Evolutionary conservation across 1,140 invertebrate species (phyloP).

Genomic region (Ladona fulva): DNA sequence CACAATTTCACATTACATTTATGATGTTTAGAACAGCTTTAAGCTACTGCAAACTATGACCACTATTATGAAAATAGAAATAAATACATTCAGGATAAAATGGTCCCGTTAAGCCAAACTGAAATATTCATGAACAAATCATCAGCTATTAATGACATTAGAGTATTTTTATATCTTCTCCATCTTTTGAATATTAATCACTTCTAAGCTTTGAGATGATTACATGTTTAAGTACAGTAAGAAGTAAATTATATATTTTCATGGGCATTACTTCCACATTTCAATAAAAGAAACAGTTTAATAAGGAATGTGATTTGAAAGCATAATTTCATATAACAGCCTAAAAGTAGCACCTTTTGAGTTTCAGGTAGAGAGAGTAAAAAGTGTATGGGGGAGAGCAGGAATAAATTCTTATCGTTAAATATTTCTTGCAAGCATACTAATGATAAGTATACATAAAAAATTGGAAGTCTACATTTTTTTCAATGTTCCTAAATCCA

Average conservation of each 20-base stretch:
- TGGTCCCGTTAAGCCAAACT: constrained; percentile 3
- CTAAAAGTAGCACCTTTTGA: constrained; percentile 9
- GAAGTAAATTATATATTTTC: neutral
- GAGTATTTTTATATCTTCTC: too few species aligned
- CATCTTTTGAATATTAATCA: neutral
- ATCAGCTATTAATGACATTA: neutral
- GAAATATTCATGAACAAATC: neutral
- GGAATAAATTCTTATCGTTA: neutral
- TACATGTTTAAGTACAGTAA: neutral
- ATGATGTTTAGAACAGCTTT: neutral
- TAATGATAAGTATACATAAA: constrained; percentile 2
- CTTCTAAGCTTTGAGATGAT: neutral
- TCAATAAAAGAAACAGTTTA: neutral
- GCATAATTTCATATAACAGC: neutral
- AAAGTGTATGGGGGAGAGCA: neutral
- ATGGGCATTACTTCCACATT: neutral
- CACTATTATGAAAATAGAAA: constrained; percentile 5
- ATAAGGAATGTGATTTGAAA: constrained; percentile 3
- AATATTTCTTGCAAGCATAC: constrained; percentile 2
- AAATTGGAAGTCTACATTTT: neutral
- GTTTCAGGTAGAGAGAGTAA: neutral
- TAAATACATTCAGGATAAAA: neutral
- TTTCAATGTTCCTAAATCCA: neutral
- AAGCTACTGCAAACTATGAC: neutral
- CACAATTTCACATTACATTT: constrained; percentile 9